Percentiles rank a stretch among this genome's conserved stretches.
Evolutionary conservation across 1,140 invertebrate genomes (phyloP).

Genomic region (Drosophila subobscura): DNA sequence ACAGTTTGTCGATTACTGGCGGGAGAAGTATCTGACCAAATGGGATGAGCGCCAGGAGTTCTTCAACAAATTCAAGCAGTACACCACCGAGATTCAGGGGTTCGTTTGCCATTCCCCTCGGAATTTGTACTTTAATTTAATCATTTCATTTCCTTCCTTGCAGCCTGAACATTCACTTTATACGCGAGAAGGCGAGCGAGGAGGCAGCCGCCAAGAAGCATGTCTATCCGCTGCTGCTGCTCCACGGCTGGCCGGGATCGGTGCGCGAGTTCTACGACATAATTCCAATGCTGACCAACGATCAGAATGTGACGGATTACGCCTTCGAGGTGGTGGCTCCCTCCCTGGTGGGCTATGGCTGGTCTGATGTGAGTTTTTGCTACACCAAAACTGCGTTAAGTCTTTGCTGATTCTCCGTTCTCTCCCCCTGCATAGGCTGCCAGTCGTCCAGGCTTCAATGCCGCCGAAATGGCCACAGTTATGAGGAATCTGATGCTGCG

Average conservation of each 20-base stretch:
- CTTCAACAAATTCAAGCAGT: constrained; percentile 90
- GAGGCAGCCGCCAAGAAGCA: constrained; percentile 81
- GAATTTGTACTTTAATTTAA: neutral
- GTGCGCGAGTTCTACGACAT: constrained; percentile 94
- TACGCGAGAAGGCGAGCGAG: constrained; percentile 86
- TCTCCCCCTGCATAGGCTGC: constrained; percentile 83
- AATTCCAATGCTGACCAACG: constrained; percentile 88
- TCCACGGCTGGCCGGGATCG: constrained; percentile 96
- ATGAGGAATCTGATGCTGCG: constrained; percentile 93
- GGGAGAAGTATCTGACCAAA: constrained; percentile 87
- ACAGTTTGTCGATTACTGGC: constrained; percentile 89
- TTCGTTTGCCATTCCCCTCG: constrained; percentile 17
- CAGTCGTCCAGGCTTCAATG: constrained; percentile 86
- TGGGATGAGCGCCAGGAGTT: constrained; percentile 88
- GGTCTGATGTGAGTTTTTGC: constrained; percentile 87
- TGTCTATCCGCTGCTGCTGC: constrained; percentile 89
- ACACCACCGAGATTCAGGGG: constrained; percentile 89
- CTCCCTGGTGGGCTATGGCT: constrained; percentile 93
- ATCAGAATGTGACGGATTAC: constrained; percentile 86
- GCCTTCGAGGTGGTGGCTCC: constrained; percentile 92
- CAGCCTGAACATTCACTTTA: constrained; percentile 90
- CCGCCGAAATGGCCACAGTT: constrained; percentile 88
- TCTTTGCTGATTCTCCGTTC: neutral
- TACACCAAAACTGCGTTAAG: neutral
- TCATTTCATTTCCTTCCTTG: neutral